Evolutionary conservation across 2,113 vertebrate species (phyloP), one percentile per base, ranked within the genome.

Genomic region (Microtus richardsoni): DNA sequence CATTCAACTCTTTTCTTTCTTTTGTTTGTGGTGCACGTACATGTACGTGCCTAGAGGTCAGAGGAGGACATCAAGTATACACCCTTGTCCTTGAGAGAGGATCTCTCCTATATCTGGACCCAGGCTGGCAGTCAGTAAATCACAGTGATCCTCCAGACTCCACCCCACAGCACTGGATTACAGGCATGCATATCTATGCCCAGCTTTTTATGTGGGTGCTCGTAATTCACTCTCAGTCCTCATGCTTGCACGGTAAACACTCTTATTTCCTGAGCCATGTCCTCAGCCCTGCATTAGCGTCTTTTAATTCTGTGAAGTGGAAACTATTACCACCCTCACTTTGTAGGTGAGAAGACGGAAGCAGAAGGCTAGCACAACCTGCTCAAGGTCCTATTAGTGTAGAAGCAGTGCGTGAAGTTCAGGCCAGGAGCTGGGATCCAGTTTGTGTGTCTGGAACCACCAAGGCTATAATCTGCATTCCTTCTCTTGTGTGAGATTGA

Each of bases 221-320:
- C 26, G 24, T 44, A 64, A 84, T 19, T 44, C 58, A 84, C 30
- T 44, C 14, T 33, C 82, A 84, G 60, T 64, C 26, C 28, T 44
- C 39, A 64, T 64, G n/a, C 82, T 64, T 21, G 82, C 58, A 64
- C 14, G 19, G 39, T 30, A 64, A 84, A 64, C 26, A 64, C 58
- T 64, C 58, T 64, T 30, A 44, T 60, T 64, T 44, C 64, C 58
- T 84, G 39, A 84, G 82, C 82, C 58, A 84, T 64, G 52, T 60
- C 64, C 4, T 12, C 92, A 85, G 24, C 66, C 85, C 60, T 89
- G 44, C 39, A 91, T 70, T 64, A 77, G 77, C 58, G 73, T 85
- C 7, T 44, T 89, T 89, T 71, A 89, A 92, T 92, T 36, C 62
- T 92, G 49, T 79, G 77, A 94, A 91, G 39, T 3, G 84, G 64